phyloP scores from a whole-genome alignment of 1,140 invertebrate genomes.

The Leptoteleia sp. region DNA sequence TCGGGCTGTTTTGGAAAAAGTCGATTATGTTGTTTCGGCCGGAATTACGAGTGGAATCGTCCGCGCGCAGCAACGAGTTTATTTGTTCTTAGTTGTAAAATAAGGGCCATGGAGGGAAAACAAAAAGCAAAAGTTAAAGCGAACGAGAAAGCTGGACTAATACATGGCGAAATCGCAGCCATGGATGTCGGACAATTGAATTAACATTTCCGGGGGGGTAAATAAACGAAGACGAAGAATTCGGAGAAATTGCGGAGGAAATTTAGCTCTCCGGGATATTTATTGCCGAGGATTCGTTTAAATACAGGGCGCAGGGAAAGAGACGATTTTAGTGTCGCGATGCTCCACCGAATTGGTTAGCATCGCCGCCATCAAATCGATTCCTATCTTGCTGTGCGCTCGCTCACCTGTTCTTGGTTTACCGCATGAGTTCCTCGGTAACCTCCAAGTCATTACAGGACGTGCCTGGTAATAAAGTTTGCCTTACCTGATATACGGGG shows the following conservation, averaged over 20 bases:
- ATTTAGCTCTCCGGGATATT: slow-evolving; percentile 51
- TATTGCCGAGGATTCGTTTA: slow-evolving; percentile 50
- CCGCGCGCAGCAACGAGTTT: too few relatives aligned
- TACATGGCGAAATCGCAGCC: too few relatives aligned
- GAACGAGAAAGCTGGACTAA: too few relatives aligned
- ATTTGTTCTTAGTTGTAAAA: too few relatives aligned
- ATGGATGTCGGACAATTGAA: slow-evolving; percentile 25
- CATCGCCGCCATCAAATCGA: slow-evolving; percentile 69
- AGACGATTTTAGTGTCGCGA: slow-evolving; percentile 55
- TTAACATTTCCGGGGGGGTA: slow-evolving; percentile 29
- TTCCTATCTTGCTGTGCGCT: slow-evolving; percentile 65
- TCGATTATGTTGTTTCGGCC: too few relatives aligned
- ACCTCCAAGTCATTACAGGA: slow-evolving; percentile 61
- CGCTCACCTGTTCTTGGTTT: slow-evolving; percentile 69
- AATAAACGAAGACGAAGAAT: slow-evolving; percentile 22
- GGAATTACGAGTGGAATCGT: too few relatives aligned
- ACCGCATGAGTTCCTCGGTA: slow-evolving; percentile 60
- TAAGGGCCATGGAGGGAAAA: too few relatives aligned
- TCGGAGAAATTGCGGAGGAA: slow-evolving; percentile 20
- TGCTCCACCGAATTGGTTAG: slow-evolving; percentile 41
- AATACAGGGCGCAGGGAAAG: slow-evolving; percentile 33
- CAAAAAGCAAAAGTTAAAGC: too few relatives aligned
- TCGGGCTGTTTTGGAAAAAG: too few relatives aligned
- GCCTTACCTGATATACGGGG: slow-evolving; percentile 33
- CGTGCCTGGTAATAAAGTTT: slow-evolving; percentile 61